Percentiles rank a stretch among this genome's conserved stretches.
Conservation (phyloP, 2,888 invertebrate species). For the Cephus nigrinus region DNA sequence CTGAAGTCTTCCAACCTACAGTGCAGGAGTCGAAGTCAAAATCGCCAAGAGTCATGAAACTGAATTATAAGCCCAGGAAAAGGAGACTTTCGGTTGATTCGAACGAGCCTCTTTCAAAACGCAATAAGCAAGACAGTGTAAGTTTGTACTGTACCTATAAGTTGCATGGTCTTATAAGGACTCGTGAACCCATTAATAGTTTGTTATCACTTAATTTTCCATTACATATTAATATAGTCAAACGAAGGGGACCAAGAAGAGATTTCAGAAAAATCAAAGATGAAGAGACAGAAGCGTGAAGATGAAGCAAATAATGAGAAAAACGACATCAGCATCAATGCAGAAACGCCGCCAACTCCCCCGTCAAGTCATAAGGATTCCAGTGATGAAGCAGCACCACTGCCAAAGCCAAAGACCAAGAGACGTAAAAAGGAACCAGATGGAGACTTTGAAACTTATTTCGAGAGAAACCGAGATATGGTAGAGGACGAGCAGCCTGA, state of each 20-base stretch:
- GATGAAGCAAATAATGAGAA: constrained; percentile 10
- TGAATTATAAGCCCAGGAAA: constrained; percentile 11
- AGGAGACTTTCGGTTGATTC: constrained; percentile 26
- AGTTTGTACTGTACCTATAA: constrained; percentile 12
- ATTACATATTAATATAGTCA: background rate
- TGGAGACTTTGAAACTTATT: constrained; percentile 67
- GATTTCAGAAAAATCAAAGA: constrained; percentile 15
- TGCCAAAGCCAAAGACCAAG: constrained; percentile 35
- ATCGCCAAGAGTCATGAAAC: constrained; percentile 11
- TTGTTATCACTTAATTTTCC: background rate
- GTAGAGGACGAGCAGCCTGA: constrained; percentile 69
- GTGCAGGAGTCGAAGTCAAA: constrained; percentile 15
- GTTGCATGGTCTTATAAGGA: background rate
- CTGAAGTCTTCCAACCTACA: constrained; percentile 65
- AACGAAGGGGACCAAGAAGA: constrained; percentile 11
- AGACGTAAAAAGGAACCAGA: constrained; percentile 34
- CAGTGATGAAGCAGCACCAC: constrained; percentile 43
- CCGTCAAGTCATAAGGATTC: constrained; percentile 52
- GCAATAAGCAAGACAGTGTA: constrained; percentile 36
- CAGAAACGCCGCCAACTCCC: constrained; percentile 52
- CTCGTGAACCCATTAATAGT: background rate
- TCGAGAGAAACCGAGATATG: constrained; percentile 67
- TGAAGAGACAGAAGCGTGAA: constrained; percentile 17
- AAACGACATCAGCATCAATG: constrained; percentile 36
- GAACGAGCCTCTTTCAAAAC: constrained; percentile 30